phyloP scores from a whole-genome alignment of 1,140 invertebrate genomes.

The Lethrus apterus region DNA sequence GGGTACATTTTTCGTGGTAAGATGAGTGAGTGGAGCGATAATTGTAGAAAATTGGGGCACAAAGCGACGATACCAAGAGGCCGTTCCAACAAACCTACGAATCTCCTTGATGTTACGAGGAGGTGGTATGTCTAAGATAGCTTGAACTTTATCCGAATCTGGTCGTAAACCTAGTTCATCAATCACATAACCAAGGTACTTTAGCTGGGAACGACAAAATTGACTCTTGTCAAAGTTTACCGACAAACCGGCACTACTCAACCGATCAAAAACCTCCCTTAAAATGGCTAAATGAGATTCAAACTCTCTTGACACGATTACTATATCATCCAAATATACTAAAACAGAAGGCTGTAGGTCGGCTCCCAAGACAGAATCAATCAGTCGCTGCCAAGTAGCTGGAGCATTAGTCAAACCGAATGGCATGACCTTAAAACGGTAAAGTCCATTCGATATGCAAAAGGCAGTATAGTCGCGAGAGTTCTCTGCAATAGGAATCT shows the following conservation, averaged over 20 bases:
- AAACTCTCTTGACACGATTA: too few species aligned
- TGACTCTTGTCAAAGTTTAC: too few species aligned
- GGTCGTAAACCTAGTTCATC: too few species aligned
- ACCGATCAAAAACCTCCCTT: constrained; percentile 15
- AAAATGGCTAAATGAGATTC: constrained; percentile 30
- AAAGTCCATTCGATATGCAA: neutral
- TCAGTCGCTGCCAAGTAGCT: constrained; percentile 4
- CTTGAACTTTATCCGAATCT: too few species aligned
- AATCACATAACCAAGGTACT: too few species aligned
- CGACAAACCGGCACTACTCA: constrained; percentile 19
- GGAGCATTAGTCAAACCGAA: constrained; percentile 1
- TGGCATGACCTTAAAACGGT: neutral
- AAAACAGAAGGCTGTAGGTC: constrained; percentile 2
- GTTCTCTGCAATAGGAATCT: neutral
- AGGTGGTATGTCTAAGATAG: constrained; percentile 33
- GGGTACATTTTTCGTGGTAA: constrained; percentile 26
- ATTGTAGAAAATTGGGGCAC: constrained; percentile 37
- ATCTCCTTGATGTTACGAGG: constrained; percentile 28
- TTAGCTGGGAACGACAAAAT: too few species aligned
- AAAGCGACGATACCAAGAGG: constrained; percentile 39
- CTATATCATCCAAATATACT: constrained; percentile 29
- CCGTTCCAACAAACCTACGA: constrained; percentile 30
- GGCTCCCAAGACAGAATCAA: neutral
- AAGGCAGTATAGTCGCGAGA: neutral
- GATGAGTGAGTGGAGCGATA: constrained; percentile 34